A percentile compares a stretch with the other conserved stretches of the same genome.
phyloP scores from a whole-genome alignment of 2,888 invertebrate genomes.

The Drosophila sordidapex region DNA sequence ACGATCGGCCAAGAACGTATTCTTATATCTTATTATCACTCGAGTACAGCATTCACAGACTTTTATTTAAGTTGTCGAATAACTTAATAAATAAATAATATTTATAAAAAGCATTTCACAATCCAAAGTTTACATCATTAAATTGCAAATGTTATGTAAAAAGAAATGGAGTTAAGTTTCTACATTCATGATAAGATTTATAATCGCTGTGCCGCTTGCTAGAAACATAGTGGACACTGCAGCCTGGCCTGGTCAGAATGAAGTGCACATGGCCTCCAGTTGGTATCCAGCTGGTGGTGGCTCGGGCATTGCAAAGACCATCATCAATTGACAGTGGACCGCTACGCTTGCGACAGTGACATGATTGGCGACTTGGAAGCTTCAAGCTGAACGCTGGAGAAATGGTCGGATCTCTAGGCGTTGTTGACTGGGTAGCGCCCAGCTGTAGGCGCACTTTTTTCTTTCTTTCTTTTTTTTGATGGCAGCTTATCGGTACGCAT shows the following conservation, averaged over 20 bases:
- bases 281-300: slow-evolving; percentile 16
- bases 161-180: neutral
- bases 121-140: neutral
- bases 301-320: slow-evolving; percentile 20
- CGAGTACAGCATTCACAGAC: neutral
- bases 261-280: slow-evolving; percentile 48
- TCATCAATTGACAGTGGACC: slow-evolving; percentile 70
- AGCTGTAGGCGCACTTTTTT: slow-evolving; percentile 22
- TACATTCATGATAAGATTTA: neutral
- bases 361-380: slow-evolving; percentile 63
- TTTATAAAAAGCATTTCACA: neutral
- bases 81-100: neutral
- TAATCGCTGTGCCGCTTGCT: neutral
- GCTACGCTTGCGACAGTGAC: slow-evolving; percentile 71
- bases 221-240: neutral
- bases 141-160: neutral
- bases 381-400: slow-evolving; percentile 9
- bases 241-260: neutral
- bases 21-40: neutral
- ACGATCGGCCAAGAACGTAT: neutral
- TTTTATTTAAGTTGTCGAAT: neutral
- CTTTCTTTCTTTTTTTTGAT: slow-evolving; percentile 4
- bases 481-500: slow-evolving; percentile 49
- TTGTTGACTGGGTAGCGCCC: slow-evolving; percentile 28
- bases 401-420: slow-evolving; percentile 31